Evolutionary conservation across 2,888 invertebrate species (phyloP).

Genomic region (Zootermopsis nevadensis): DNA sequence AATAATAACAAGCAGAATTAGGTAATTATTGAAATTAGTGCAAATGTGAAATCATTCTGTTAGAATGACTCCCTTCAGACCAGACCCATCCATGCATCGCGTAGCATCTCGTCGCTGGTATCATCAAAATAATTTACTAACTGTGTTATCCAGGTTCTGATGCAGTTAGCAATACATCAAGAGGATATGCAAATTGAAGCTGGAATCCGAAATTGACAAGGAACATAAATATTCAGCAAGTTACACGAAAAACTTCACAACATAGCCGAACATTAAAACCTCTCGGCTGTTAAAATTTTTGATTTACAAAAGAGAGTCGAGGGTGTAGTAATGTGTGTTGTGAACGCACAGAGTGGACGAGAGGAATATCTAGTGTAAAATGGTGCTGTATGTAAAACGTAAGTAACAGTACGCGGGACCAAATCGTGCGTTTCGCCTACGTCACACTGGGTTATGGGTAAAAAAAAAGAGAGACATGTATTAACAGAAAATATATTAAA

Average conservation of each 20-base stretch:
- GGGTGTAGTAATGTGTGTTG: background rate
- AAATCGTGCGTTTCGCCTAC: too few relatives aligned
- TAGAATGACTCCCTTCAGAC: background rate
- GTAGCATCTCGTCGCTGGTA: background rate
- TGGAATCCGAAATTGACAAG: slow-evolving; percentile 17
- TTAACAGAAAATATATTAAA: too few relatives aligned
- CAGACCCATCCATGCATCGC: background rate
- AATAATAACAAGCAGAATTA: too few relatives aligned
- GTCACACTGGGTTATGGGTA: too few relatives aligned
- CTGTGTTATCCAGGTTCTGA: background rate
- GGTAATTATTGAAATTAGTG: too few relatives aligned
- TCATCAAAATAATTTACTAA: slow-evolving; percentile 10
- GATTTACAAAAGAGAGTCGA: background rate
- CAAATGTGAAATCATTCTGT: too few relatives aligned
- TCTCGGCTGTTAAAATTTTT: slow-evolving; percentile 24
- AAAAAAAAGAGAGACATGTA: too few relatives aligned
- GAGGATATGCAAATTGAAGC: slow-evolving; percentile 17
- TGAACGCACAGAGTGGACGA: background rate
- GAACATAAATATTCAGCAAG: slow-evolving; percentile 34
- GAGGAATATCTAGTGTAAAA: too few relatives aligned
- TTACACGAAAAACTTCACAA: slow-evolving; percentile 22
- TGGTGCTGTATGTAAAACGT: too few relatives aligned
- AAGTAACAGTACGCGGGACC: too few relatives aligned
- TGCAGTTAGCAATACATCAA: slow-evolving; percentile 15
- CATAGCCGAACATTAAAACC: slow-evolving; percentile 1